Evolutionary conservation across 1,140 invertebrate genomes (phyloP), one percentile per base, ranked within the genome.

Genomic region (Hyposmocoma kahamanoa): DNA sequence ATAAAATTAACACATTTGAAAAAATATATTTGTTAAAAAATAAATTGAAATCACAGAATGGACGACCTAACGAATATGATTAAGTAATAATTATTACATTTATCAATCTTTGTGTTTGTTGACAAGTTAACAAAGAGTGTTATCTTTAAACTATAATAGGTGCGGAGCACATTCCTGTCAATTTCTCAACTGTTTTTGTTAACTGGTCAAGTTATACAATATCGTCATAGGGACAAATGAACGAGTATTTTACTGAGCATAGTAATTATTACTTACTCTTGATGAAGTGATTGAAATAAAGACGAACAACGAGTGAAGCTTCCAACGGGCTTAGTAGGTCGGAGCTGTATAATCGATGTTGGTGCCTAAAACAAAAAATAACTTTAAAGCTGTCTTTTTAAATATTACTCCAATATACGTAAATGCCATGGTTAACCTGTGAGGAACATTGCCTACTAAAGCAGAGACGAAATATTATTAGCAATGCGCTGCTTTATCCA

Each of bases 331-430:
- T 73, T 81, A 82, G 50, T 84, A 84, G 9, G 80, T 84, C 1
- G 80, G 74, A 13, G 80, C 78, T 11, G 78, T 72, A 69, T 84
- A 84, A 51, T 84, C 80, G 41, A 80, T 74, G 61, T 82, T 84
- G n/a, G n/a, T n/a, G n/a, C n/a, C n/a, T n/a, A n/a, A n/a, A n/a
- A n/a, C n/a, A n/a, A n/a, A n/a, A n/a, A n/a, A n/a, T n/a, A n/a
- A n/a, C n/a, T n/a, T n/a, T n/a, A n/a, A n/a, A n/a, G n/a, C n/a
- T n/a, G n/a, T n/a, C n/a, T n/a, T n/a, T n/a, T n/a, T n/a, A n/a
- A n/a, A n/a, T n/a, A n/a, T n/a, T n/a, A n/a, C n/a, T n/a, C n/a
- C n/a, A n/a, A n/a, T n/a, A n/a, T n/a, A n/a, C n/a, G n/a, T n/a
- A n/a, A n/a, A n/a, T n/a, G n/a, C n/a, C n/a, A n/a, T n/a, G n/a